Conservation (phyloP, 2,113 vertebrate genomes). For the Alectura lathami region DNA sequence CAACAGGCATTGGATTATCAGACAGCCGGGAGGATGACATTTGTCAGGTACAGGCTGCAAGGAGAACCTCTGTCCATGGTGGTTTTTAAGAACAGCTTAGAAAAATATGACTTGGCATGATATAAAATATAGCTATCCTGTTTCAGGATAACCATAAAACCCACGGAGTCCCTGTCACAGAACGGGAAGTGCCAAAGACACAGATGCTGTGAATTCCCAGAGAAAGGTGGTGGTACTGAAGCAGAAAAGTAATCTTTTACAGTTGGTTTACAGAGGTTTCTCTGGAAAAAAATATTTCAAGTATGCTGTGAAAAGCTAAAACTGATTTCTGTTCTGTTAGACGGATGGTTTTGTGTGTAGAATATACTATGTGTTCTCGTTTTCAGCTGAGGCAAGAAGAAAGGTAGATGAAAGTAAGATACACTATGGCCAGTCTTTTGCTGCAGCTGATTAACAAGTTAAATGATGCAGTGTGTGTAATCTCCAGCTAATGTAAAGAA, state of each 20-base stretch:
- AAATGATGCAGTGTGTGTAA: not conserved
- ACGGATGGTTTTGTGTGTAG: not conserved
- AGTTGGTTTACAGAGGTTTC: not conserved
- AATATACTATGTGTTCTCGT: not conserved
- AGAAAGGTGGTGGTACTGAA: not conserved
- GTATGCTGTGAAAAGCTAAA: not conserved
- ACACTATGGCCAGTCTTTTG: not conserved
- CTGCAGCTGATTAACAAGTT: not conserved
- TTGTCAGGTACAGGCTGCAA: not conserved
- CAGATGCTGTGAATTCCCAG: not conserved
- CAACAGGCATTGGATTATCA: not conserved
- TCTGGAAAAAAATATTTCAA: not conserved
- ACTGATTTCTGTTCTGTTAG: not conserved
- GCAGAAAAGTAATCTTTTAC: not conserved
- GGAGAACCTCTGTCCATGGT: not conserved
- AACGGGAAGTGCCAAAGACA: not conserved
- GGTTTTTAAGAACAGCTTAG: not conserved
- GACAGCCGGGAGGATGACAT: not conserved
- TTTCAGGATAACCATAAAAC: not conserved
- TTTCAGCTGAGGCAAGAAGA: not conserved
- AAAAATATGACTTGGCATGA: accelerated
- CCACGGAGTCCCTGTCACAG: accelerated
- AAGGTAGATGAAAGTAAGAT: not conserved
- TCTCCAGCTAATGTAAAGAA: accelerated
- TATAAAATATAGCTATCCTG: not conserved